A percentile compares a stretch with the other conserved stretches of the same genome.
Evolutionary conservation across 2,797 vertebrate genomes (phyloP).

Genomic region (Cheirogaleus major): DNA sequence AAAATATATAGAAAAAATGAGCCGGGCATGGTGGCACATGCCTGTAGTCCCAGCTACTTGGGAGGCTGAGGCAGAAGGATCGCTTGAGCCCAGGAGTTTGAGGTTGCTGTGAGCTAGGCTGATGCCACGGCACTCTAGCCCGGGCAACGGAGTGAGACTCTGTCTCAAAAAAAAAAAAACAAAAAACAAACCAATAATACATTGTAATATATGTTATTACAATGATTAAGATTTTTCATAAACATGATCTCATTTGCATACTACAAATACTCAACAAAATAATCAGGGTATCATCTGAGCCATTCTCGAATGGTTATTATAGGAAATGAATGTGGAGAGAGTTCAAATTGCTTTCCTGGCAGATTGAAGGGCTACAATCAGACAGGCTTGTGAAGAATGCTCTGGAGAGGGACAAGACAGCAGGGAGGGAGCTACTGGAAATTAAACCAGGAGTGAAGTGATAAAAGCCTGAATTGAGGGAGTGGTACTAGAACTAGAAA

Average conservation of each 20-base stretch:
- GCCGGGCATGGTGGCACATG: too few relatives aligned
- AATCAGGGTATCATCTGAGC: constrained; percentile 3
- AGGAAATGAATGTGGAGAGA: background rate
- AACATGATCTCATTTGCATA: constrained; percentile 2
- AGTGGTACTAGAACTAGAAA: background rate
- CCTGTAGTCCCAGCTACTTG: too few relatives aligned
- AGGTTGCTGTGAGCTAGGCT: too few relatives aligned
- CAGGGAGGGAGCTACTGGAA: background rate
- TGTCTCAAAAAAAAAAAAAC: too few relatives aligned
- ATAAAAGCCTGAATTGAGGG: background rate
- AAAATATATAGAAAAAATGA: too few relatives aligned
- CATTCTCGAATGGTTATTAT: background rate
- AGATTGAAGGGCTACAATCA: background rate
- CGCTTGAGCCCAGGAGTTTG: too few relatives aligned
- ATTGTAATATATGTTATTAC: background rate
- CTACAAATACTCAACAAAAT: background rate
- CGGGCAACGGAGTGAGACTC: too few relatives aligned
- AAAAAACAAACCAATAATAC: too few relatives aligned
- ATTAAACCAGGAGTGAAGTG: background rate
- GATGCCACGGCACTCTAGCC: too few relatives aligned
- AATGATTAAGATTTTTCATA: constrained; percentile 3
- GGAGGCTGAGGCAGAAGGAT: too few relatives aligned
- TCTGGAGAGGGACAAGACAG: background rate
- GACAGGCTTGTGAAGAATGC: background rate
- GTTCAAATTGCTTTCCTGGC: background rate